Conservation (phyloP, 2,113 vertebrate genomes). For the Globicephala melas region DNA sequence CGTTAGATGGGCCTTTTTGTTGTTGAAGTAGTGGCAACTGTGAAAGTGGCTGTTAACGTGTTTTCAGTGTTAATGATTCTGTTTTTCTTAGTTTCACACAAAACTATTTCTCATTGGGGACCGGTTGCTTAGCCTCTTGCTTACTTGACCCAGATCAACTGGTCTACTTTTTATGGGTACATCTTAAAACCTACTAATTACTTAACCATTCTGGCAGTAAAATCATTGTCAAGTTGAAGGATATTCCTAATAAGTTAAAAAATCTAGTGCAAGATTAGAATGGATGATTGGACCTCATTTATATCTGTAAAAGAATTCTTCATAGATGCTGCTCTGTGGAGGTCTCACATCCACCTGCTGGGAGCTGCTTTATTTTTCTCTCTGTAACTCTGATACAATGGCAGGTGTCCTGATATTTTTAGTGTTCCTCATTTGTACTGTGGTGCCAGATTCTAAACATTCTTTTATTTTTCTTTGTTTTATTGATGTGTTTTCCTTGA, state of each 20-base stretch:
- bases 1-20: neutral
- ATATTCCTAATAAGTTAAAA: slow-evolving; percentile 2
- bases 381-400: neutral
- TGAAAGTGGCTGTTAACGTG: neutral
- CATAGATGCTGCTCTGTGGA: neutral
- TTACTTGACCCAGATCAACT: slow-evolving; percentile 11
- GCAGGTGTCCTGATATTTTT: neutral
- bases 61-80: neutral
- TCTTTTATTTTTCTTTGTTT: neutral
- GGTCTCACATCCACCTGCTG: neutral
- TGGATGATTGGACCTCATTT: neutral
- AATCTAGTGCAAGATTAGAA: neutral
- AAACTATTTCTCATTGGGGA: neutral
- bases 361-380: neutral
- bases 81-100: slow-evolving; percentile 31
- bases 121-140: slow-evolving; percentile 39
- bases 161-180: slow-evolving; percentile 16
- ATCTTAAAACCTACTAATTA: slow-evolving; percentile 25
- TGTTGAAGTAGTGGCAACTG: neutral
- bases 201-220: slow-evolving; percentile 12
- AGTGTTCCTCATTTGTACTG: neutral
- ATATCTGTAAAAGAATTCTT: neutral
- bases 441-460: neutral
- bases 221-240: neutral
- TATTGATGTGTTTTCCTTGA: slow-evolving; percentile 10